phyloP scores from a whole-genome alignment of 2,113 vertebrate genomes.

The Gila orcuttii region DNA sequence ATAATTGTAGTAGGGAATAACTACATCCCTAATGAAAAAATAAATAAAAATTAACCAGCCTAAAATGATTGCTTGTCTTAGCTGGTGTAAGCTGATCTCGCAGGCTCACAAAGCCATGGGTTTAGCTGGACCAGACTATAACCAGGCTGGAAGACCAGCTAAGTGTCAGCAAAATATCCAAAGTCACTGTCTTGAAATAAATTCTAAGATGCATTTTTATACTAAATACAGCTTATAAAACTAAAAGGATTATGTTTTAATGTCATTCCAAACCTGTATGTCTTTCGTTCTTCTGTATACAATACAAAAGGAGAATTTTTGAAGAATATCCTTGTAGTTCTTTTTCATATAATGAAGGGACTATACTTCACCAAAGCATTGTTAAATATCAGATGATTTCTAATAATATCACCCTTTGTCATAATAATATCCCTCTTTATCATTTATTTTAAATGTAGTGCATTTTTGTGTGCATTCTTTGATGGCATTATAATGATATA shows the following conservation, averaged over 20 bases:
- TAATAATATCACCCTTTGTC: not conserved
- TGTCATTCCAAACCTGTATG: not conserved
- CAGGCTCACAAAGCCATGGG: too few relatives aligned
- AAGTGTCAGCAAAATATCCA: too few relatives aligned
- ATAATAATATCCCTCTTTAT: not conserved
- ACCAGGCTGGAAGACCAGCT: too few relatives aligned
- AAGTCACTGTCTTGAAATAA: too few relatives aligned
- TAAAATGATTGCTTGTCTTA: too few relatives aligned
- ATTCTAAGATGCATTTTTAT: too few relatives aligned
- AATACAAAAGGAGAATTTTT: not conserved
- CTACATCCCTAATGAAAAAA: not conserved
- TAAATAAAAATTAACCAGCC: not conserved
- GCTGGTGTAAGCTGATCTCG: too few relatives aligned
- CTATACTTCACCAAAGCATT: too few relatives aligned
- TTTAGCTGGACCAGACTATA: too few relatives aligned
- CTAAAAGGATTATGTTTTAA: too few relatives aligned
- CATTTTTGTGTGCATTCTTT: not conserved
- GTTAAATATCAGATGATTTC: not conserved
- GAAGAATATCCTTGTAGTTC: not conserved
- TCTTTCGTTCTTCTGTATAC: not conserved
- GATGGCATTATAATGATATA: conserved; percentile 4
- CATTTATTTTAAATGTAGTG: conserved; percentile 2
- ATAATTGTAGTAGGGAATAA: not conserved
- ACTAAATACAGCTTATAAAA: too few relatives aligned
- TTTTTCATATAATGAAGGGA: not conserved